Base-by-base conservation (phyloP, 2,113 vertebrate species). In the Cnemophilus loriae region DNA sequence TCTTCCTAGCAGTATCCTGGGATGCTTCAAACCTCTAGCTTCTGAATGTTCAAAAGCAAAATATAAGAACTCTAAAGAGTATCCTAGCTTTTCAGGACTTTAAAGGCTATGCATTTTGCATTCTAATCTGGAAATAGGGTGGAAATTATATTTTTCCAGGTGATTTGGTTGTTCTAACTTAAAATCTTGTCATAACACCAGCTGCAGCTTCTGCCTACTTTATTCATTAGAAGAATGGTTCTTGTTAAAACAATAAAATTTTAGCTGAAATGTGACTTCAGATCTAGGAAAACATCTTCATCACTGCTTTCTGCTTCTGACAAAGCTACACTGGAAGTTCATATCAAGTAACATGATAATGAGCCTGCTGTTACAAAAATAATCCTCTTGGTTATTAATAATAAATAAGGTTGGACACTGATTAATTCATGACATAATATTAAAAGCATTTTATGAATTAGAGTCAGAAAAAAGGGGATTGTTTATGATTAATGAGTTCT, bases 361-460 rank as follows among this genome's bases (percentile, higher is more conserved):
- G 47, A 84, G 55, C 18, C 33, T 32, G 5, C 21, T 92, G 75
- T 52, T 64, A 77, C 55, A 94, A 92, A 90, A 94, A 93, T 81
- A 88, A 83, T 68, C 55, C 27, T 86, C 44, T 60, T 75, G 24
- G 5, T n/a, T 86, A 78, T 93, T 70, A 94, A 75, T 81, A 93
- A 95, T 87, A 78, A 86, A 93, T 86, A 64, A 7, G 2, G 3
- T 64, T 84, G 33, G 56, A 74, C 50, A 78, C 42, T 83, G 49
- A 96, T 80, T 91, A 91, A 90, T 96, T 88, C 32, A 64, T 77
- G 16, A 61, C 35, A 77, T 32, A 75, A 60, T 96, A 94, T 92
- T 93, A 84, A 85, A 93, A 86, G 32, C 12, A 81, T 88, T 90
- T 96, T 71, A 88, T 94, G 47, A 96, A 94, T 94, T 74, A 74